These are phyloP conservation scores for Falco cherrug DNA, from an alignment of 2,797 vertebrate species.

Conservation along the genomic window DNA sequence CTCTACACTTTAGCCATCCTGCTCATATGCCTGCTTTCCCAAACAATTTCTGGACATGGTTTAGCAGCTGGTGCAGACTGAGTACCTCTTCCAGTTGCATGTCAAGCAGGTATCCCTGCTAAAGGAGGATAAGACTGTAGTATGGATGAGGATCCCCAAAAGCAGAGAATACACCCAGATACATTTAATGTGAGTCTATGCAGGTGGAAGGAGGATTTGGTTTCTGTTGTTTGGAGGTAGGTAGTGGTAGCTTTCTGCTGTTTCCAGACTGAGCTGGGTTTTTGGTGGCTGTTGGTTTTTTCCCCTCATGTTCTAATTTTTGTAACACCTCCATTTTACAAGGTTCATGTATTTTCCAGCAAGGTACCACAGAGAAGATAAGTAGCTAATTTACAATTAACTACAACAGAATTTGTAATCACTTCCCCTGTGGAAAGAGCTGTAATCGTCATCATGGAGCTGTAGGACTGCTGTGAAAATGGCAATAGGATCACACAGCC, in stretches of 20 bases:
- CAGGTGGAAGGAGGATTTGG: background rate
- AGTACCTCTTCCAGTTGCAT: no score
- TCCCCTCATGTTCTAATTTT: background rate
- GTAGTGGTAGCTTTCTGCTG: background rate
- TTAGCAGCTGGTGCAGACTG: no score
- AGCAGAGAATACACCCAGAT: no score
- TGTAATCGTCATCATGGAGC: constrained; percentile 46
- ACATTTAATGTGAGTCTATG: background rate
- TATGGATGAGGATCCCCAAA: no score
- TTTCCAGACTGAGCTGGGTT: background rate
- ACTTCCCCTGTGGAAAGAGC: constrained; percentile 59
- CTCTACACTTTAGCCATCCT: no score
- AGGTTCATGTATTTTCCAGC: constrained; percentile 58
- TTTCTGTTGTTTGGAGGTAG: background rate
- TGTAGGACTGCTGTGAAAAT: constrained; percentile 62
- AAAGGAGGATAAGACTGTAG: no score
- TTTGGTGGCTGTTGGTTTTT: background rate
- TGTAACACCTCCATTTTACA: constrained; percentile 41
- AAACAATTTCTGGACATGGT: no score
- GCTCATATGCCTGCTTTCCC: no score
- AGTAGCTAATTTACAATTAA: constrained; percentile 73
- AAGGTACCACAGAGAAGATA: constrained; percentile 55
- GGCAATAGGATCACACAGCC: background rate
- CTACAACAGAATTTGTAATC: constrained; percentile 68
- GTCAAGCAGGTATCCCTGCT: no score